A percentile compares a stretch with the other conserved stretches of the same genome.
Conservation (phyloP, 23 tunicate species). For the Trididemnum miniatum region DNA sequence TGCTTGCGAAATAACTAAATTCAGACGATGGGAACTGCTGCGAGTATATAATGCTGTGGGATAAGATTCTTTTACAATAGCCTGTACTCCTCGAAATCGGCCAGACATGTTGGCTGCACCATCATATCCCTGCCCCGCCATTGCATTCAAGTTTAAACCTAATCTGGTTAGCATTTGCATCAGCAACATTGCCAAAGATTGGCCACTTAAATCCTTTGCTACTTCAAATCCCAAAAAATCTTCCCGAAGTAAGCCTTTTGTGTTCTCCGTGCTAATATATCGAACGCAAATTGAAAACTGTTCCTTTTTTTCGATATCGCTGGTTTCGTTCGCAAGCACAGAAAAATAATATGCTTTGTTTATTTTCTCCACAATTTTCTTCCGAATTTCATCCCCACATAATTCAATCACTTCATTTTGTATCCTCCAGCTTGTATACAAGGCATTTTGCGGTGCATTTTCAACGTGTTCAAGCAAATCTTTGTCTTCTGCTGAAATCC, state of each 20-base stretch:
- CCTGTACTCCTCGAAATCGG: too few species aligned
- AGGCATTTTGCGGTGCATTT: slow-evolving; percentile 15
- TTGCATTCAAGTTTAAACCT: too few species aligned
- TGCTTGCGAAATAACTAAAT: background rate
- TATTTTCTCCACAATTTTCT: too few species aligned
- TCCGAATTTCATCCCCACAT: background rate
- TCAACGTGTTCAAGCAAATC: slow-evolving; percentile 7
- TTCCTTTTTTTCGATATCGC: background rate
- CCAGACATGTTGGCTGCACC: too few species aligned
- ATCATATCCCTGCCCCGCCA: too few species aligned
- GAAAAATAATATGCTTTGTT: too few species aligned
- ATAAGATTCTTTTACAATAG: too few species aligned
- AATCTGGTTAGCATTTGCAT: too few species aligned
- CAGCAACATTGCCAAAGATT: background rate
- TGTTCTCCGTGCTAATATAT: background rate
- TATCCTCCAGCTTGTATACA: background rate
- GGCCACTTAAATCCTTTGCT: slow-evolving; percentile 10
- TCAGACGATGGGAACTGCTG: slow-evolving; percentile 29
- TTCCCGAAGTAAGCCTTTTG: background rate
- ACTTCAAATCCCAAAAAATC: slow-evolving; percentile 10
- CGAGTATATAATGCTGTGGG: too few species aligned
- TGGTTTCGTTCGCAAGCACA: too few species aligned
- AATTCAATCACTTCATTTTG: too few species aligned
- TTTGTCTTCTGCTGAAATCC: slow-evolving; percentile 21
- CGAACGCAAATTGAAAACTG: too few species aligned